phyloP scores from a whole-genome alignment of 2,113 vertebrate species.

The Colossoma macropomum region DNA sequence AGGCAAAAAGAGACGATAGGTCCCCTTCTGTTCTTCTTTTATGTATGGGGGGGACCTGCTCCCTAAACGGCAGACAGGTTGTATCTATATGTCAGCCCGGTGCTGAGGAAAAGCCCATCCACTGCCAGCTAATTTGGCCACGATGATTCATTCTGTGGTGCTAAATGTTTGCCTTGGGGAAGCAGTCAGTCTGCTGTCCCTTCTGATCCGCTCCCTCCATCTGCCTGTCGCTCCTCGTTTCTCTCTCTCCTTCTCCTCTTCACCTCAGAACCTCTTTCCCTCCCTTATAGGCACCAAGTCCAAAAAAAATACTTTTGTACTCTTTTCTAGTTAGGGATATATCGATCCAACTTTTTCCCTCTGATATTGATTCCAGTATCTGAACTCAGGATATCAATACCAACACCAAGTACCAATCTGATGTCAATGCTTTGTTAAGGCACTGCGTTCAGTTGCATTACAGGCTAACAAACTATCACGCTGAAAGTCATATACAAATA shows the following conservation, averaged over 20 bases:
- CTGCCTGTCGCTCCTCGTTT: constrained; percentile 48
- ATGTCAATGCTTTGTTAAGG: too few species aligned
- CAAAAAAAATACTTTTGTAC: not conserved
- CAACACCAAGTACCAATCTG: too few species aligned
- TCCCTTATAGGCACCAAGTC: not conserved
- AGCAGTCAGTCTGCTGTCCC: constrained; percentile 44
- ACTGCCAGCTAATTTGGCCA: constrained; percentile 44
- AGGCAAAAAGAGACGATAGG: not conserved
- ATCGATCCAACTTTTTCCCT: not conserved
- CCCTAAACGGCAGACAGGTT: constrained; percentile 28
- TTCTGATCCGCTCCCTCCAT: constrained; percentile 51
- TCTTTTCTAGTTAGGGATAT: not conserved
- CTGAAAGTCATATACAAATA: too few species aligned
- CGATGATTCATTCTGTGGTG: constrained; percentile 49
- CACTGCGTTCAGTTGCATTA: too few species aligned
- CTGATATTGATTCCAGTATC: too few species aligned
- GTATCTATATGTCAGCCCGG: constrained; percentile 28
- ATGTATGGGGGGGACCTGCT: constrained; percentile 18
- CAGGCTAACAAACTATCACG: too few species aligned
- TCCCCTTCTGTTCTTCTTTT: constrained; percentile 11
- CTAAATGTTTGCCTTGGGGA: constrained; percentile 50
- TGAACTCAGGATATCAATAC: too few species aligned
- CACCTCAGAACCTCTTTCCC: constrained; percentile 26
- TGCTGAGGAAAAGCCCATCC: constrained; percentile 42
- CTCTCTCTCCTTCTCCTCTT: constrained; percentile 38